Base-by-base conservation (phyloP, 1,140 invertebrate genomes). In the Calosoma granatense region DNA sequence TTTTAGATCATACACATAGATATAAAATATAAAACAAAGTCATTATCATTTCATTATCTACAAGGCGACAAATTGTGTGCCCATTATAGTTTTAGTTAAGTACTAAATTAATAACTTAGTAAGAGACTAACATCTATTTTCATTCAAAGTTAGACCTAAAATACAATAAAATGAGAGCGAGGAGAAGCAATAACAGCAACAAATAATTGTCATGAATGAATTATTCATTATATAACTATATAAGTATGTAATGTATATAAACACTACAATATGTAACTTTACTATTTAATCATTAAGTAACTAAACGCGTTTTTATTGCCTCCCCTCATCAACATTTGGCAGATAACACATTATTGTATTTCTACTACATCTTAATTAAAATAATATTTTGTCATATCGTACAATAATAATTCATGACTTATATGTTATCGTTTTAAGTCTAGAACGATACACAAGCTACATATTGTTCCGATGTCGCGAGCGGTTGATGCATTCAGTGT, bases 61-160 rank as follows among this genome's bases (percentile, higher is more conserved):
- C 3, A 3, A 17, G 41, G 41, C 41, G 17, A 47, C 41, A 47
- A 9, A 47, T 4, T 17, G 41, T 47, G 41, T 47, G 15, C 3
- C 17, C 41, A 12, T 47, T 12, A 47, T 47, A 47, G 41, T 17
- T 47, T 47, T 47, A 12, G 17, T 9, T 47, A 47, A 47, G 41
- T 47, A 47, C 41, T 47, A 47, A 47, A 47, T 47, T 47, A 47
- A 47, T 47, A 12, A 47, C 41, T 47, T 47, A 47, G 17, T 17
- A 12, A 47, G 41, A 47, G 41, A 47, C 41, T 47, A 47, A 47
- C 41, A 47, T 4, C 41, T 47, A 47, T 47, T 9, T 47, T 65
- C 57, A 59, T 56, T 67, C 61, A 67, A 60, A 62, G 59, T 66
- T 67, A 67, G 63, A 67, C 64, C 67, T 67, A 68, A 60, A 61